Conservation (phyloP, 2,797 vertebrate genomes). For the Poeciliopsis gracilis region DNA sequence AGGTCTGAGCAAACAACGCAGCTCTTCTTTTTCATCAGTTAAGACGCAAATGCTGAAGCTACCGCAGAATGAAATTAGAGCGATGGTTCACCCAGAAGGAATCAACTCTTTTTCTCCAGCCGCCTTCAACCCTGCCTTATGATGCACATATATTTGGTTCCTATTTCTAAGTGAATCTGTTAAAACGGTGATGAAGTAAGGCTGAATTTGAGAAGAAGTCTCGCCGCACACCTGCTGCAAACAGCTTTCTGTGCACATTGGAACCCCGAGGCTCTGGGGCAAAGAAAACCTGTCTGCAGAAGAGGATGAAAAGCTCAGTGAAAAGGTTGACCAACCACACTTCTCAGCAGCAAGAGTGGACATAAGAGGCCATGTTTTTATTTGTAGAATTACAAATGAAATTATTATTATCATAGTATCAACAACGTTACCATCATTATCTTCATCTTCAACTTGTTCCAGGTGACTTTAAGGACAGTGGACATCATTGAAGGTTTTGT, state of each 20-base stretch:
- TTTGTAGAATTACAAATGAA: constrained; percentile 7
- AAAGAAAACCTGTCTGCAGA: constrained; percentile 44
- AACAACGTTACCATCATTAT: constrained; percentile 12
- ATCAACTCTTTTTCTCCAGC: constrained; percentile 45
- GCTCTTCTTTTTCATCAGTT: constrained; percentile 73
- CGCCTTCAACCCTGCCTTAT: constrained; percentile 41
- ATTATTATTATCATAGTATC: constrained; percentile 4
- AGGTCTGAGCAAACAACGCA: constrained; percentile 74
- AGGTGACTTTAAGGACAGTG: constrained; percentile 43
- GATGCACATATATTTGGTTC: constrained; percentile 12
- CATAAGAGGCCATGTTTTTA: constrained; percentile 25
- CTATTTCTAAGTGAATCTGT: constrained; percentile 29
- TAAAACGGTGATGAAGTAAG: constrained; percentile 39
- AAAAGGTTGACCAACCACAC: constrained; percentile 50
- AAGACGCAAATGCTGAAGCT: constrained; percentile 72
- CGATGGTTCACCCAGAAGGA: constrained; percentile 66
- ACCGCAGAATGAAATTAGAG: constrained; percentile 69
- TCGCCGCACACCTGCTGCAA: constrained; percentile 44
- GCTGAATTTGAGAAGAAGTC: constrained; percentile 20
- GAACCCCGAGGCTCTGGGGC: constrained; percentile 35
- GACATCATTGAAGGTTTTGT: constrained; percentile 61
- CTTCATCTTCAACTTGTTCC: constrained; percentile 28
- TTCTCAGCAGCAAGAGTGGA: constrained; percentile 38
- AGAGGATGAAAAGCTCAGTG: constrained; percentile 56
- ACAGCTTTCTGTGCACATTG: constrained; percentile 25